Evolutionary conservation across 2,113 vertebrate genomes (phyloP).

Genomic region (Epinephelus fuscoguttatus): DNA sequence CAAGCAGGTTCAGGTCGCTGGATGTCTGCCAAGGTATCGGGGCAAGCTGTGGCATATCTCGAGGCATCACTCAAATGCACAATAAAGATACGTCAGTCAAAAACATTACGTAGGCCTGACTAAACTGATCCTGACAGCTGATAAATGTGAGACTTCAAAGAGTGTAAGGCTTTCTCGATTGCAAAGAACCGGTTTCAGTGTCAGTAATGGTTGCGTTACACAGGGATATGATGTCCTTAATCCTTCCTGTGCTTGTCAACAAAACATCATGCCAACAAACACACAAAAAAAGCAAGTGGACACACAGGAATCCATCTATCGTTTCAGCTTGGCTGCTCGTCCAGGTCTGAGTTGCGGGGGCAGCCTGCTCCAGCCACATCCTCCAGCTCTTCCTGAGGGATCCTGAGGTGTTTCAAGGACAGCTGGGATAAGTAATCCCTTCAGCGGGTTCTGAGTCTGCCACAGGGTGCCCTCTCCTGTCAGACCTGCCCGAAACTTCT

Average conservation of each 20-base stretch:
- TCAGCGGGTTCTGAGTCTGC: conserved; percentile 21
- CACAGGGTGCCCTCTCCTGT: conserved; percentile 8
- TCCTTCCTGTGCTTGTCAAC: conserved; percentile 21
- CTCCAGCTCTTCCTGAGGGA: conserved; percentile 15
- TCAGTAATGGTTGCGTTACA: conserved; percentile 3
- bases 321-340: conserved; percentile 30
- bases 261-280: conserved; percentile 13
- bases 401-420: neutral
- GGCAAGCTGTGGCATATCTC: neutral
- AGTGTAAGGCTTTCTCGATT: neutral
- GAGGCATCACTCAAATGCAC: neutral
- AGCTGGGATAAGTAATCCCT: conserved; percentile 35
- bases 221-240: neutral
- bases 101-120: neutral
- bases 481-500: conserved; percentile 27
- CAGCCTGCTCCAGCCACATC: conserved; percentile 16
- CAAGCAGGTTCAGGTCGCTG: neutral
- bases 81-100: neutral
- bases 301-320: conserved; percentile 41
- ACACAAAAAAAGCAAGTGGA: neutral
- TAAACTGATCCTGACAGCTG: neutral
- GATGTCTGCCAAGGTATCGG: neutral
- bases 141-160: neutral
- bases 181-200: neutral
- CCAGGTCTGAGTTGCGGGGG: conserved; percentile 12